Conservation (phyloP, 2,888 invertebrate species). For the Villa cingulata region DNA sequence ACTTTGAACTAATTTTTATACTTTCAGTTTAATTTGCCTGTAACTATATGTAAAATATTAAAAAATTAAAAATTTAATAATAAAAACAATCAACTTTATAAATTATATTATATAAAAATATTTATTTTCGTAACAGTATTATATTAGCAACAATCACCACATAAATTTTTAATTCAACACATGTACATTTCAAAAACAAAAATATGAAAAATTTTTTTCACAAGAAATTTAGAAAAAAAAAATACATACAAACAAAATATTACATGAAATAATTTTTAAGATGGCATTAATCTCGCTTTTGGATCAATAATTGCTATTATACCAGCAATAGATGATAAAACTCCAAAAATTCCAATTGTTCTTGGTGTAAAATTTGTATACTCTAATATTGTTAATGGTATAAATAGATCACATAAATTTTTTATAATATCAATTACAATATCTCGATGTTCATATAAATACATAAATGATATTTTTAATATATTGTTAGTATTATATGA, state of each 20-base stretch:
- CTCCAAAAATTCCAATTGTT: slow-evolving; percentile 62
- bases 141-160: background rate
- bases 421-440: slow-evolving; percentile 70
- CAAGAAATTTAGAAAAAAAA: no score
- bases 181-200: no score
- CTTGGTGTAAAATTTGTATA: slow-evolving; percentile 64
- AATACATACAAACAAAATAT: no score
- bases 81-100: no score
- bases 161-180: background rate
- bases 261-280: slow-evolving; percentile 28
- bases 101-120: no score
- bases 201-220: no score
- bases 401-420: slow-evolving; percentile 75
- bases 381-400: slow-evolving; percentile 71
- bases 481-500: slow-evolving; percentile 1
- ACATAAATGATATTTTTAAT: slow-evolving; percentile 22
- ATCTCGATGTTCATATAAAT: slow-evolving; percentile 40
- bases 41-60: no score
- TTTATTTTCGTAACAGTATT: no score
- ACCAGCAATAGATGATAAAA: slow-evolving; percentile 68
- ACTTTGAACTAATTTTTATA: no score
- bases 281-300: slow-evolving; percentile 57
- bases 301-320: slow-evolving; percentile 63
- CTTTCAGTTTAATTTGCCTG: no score
- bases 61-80: no score